Conservation (phyloP, 2,113 vertebrate species). For the Natator depressus region DNA sequence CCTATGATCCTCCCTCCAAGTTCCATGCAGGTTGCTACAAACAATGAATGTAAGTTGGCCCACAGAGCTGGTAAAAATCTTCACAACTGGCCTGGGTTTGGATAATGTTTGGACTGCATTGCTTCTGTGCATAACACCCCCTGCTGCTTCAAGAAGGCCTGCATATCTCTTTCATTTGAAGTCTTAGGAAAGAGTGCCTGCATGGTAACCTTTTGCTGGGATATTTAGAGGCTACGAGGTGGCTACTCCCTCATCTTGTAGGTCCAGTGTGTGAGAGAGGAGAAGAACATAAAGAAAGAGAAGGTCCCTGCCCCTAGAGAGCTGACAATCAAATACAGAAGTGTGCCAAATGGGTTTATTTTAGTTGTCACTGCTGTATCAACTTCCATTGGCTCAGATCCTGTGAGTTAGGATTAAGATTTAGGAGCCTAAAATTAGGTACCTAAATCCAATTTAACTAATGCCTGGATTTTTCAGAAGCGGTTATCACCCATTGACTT, state of each 20-base stretch:
- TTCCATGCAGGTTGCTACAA: too few relatives aligned
- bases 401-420: neutral
- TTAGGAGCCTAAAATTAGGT: neutral
- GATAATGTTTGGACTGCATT: neutral
- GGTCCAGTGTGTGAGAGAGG: neutral
- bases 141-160: neutral
- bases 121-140: neutral
- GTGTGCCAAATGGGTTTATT: neutral
- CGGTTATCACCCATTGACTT: neutral
- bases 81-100: neutral
- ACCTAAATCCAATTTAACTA: neutral
- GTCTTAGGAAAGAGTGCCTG: neutral
- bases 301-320: neutral
- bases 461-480: neutral
- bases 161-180: neutral
- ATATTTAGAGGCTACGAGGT: neutral
- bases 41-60: neutral
- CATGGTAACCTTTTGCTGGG: neutral
- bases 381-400: neutral
- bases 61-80: neutral
- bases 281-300: neutral
- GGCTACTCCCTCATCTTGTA: neutral
- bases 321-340: neutral
- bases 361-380: neutral
- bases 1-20: too few relatives aligned